These are phyloP conservation scores for Riparia riparia DNA, from an alignment of 2,113 vertebrate genomes.

Conservation along the genomic window DNA sequence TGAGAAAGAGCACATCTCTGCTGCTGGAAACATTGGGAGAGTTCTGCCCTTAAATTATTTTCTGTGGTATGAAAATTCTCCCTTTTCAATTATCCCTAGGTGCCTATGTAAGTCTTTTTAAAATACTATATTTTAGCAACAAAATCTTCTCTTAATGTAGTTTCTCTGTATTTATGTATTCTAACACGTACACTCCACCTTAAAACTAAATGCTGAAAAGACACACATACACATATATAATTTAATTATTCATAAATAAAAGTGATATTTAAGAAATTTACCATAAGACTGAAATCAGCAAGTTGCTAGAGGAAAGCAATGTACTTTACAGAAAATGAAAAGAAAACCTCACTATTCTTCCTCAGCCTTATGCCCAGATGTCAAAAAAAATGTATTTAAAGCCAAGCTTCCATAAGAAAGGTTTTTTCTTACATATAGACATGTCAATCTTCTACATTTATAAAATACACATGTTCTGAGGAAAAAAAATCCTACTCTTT, in stretches of 20 bases:
- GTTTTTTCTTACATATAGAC: background rate
- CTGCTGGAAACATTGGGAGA: background rate
- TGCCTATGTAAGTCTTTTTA: background rate
- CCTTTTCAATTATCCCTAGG: background rate
- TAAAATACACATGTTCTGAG: background rate
- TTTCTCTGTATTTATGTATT: background rate
- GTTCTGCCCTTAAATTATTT: background rate
- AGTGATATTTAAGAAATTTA: background rate
- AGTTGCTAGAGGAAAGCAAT: background rate
- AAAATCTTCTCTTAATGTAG: background rate
- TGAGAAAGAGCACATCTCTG: background rate
- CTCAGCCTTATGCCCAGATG: background rate
- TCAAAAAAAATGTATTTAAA: background rate
- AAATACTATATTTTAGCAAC: background rate
- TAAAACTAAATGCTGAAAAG: background rate
- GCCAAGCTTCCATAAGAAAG: background rate
- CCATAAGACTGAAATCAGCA: background rate
- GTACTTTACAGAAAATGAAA: background rate
- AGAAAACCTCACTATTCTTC: background rate
- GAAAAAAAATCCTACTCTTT: background rate
- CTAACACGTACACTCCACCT: background rate
- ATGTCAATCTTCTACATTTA: background rate
- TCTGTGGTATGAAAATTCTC: background rate
- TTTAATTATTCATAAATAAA: background rate
- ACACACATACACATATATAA: background rate